These are phyloP conservation scores for Cyanoramphus novaezelandiae DNA, from an alignment of 2,113 vertebrate genomes.

Conservation along the genomic window DNA sequence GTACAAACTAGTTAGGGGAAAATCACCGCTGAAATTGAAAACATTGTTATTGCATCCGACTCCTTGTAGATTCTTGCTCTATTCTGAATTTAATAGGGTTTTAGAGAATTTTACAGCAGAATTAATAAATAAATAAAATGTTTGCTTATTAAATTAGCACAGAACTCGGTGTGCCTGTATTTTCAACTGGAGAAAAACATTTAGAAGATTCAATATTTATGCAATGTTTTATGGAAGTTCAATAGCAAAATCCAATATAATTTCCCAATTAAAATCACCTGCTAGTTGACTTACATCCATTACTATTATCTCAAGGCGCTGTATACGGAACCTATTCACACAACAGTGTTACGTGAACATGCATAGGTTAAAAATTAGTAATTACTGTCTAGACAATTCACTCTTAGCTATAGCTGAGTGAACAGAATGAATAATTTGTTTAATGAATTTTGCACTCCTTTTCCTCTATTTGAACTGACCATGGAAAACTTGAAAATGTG, in stretches of 20 bases:
- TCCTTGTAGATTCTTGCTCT: neutral
- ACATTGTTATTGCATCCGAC: neutral
- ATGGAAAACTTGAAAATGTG: slow-evolving; percentile 28
- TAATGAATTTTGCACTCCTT: slow-evolving; percentile 47
- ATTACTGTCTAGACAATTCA: slow-evolving; percentile 67
- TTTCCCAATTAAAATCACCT: slow-evolving; percentile 67
- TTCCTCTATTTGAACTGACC: slow-evolving; percentile 18
- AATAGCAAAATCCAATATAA: slow-evolving; percentile 61
- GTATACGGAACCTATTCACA: slow-evolving; percentile 18
- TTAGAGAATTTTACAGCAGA: neutral
- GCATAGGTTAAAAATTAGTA: slow-evolving; percentile 58
- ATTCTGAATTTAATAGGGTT: neutral
- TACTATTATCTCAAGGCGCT: slow-evolving; percentile 26
- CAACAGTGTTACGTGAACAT: neutral
- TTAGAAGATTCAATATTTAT: slow-evolving; percentile 60
- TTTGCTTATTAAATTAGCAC: slow-evolving; percentile 44
- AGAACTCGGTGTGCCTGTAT: neutral
- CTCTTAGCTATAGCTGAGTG: slow-evolving; percentile 49
- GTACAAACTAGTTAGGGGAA: neutral
- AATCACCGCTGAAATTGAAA: neutral
- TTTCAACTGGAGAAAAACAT: slow-evolving; percentile 1
- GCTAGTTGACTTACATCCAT: slow-evolving; percentile 51
- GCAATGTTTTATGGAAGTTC: slow-evolving; percentile 43
- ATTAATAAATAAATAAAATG: neutral
- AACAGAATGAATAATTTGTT: slow-evolving; percentile 60